Evolutionary conservation across 2,113 vertebrate genomes (phyloP).

Genomic region (Hassar affinis): DNA sequence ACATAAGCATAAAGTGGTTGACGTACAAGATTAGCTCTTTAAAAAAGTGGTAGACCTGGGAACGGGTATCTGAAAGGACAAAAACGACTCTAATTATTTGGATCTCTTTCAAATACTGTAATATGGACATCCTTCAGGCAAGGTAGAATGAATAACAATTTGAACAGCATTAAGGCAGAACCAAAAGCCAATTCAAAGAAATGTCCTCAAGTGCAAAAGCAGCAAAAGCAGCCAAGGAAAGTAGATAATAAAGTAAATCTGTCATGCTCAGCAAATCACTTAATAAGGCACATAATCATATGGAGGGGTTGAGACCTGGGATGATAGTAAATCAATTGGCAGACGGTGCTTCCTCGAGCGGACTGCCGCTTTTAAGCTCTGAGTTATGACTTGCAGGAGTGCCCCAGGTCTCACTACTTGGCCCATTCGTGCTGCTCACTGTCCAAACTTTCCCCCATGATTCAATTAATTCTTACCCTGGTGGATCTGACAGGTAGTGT

Average conservation of each 20-base stretch:
- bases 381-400: conserved; percentile 58
- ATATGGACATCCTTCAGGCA: conserved; percentile 31
- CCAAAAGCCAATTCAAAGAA: conserved; percentile 42
- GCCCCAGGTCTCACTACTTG: conserved; percentile 52
- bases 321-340: conserved; percentile 61
- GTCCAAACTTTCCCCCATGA: conserved; percentile 56
- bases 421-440: conserved; percentile 51
- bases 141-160: conserved; percentile 35
- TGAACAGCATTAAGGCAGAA: conserved; percentile 31
- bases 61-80: background rate
- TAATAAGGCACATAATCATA: conserved; percentile 62
- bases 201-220: conserved; percentile 39
- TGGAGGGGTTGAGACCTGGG: conserved; percentile 52
- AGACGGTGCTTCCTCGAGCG: conserved; percentile 44
- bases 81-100: conserved; percentile 24
- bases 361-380: conserved; percentile 43
- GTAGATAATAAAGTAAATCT: conserved; percentile 54
- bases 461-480: conserved; percentile 56
- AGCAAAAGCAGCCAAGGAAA: conserved; percentile 38
- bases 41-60: background rate
- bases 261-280: conserved; percentile 58
- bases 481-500: conserved; percentile 56
- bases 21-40: background rate
- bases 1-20: background rate
- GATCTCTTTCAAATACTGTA: conserved; percentile 1